phyloP scores from a whole-genome alignment of 2,113 vertebrate genomes.

The Plotosus lineatus region DNA sequence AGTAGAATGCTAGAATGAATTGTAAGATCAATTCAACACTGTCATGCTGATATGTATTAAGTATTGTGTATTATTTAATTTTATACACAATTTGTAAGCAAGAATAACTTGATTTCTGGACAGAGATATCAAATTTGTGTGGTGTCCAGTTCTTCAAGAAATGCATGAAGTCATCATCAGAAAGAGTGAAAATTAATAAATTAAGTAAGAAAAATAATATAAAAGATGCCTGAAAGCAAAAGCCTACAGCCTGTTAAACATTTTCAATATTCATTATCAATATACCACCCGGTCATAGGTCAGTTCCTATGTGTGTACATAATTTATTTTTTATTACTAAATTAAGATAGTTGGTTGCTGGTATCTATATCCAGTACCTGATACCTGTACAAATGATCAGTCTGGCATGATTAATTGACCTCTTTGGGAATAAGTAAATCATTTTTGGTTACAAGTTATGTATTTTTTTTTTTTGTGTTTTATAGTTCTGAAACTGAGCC shows the following conservation, averaged over 20 bases:
- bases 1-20: not conserved
- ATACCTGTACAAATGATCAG: not conserved
- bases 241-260: not conserved
- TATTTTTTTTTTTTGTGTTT: slow-evolving; percentile 12
- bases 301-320: not conserved
- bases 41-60: not conserved
- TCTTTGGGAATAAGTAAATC: not conserved
- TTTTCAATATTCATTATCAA: not conserved
- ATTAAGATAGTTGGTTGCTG: not conserved
- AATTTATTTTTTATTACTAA: not conserved
- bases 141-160: not conserved
- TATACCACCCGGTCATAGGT: not conserved
- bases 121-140: not conserved
- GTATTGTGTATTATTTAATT: not conserved
- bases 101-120: not conserved
- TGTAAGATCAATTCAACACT: not conserved
- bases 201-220: not conserved
- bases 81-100: not conserved
- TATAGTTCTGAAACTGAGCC: slow-evolving; percentile 67
- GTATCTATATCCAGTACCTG: not conserved
- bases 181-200: not conserved
- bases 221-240: not conserved
- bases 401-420: not conserved
- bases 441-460: not conserved
- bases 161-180: not conserved